phyloP scores from a whole-genome alignment of 2,888 invertebrate species.

The Bibio marci region DNA sequence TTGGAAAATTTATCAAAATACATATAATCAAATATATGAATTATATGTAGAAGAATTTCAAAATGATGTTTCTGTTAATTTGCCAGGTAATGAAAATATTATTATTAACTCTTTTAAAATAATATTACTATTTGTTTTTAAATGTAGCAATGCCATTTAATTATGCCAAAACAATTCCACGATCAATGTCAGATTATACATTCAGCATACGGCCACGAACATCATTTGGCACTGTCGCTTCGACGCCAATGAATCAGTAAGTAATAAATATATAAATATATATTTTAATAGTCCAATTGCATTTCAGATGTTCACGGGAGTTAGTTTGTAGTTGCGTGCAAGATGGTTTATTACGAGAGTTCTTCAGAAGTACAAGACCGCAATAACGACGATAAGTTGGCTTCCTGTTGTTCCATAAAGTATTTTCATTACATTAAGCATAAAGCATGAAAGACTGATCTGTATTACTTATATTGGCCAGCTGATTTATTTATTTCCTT shows the following conservation, averaged over 20 bases:
- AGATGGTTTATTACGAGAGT: too few relatives aligned
- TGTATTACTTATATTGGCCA: too few relatives aligned
- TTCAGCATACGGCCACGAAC: neutral
- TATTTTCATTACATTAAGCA: too few relatives aligned
- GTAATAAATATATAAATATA: too few relatives aligned
- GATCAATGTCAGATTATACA: neutral
- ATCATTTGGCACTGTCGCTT: neutral
- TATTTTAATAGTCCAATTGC: too few relatives aligned
- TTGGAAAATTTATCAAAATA: constrained; percentile 49
- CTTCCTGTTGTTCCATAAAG: too few relatives aligned
- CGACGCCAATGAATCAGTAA: neutral
- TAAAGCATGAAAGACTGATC: too few relatives aligned
- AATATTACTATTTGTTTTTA: neutral
- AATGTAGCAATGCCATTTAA: neutral
- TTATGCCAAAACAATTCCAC: neutral
- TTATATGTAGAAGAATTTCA: constrained; percentile 29
- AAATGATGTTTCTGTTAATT: neutral
- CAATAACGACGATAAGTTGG: too few relatives aligned
- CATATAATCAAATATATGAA: constrained; percentile 37
- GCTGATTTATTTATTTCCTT: too few relatives aligned
- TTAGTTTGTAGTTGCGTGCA: too few relatives aligned
- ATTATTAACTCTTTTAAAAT: neutral
- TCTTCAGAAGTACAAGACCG: too few relatives aligned
- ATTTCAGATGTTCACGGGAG: too few relatives aligned
- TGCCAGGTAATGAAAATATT: neutral